phyloP scores from a whole-genome alignment of 2,888 invertebrate genomes.

The Monochamus alternatus region DNA sequence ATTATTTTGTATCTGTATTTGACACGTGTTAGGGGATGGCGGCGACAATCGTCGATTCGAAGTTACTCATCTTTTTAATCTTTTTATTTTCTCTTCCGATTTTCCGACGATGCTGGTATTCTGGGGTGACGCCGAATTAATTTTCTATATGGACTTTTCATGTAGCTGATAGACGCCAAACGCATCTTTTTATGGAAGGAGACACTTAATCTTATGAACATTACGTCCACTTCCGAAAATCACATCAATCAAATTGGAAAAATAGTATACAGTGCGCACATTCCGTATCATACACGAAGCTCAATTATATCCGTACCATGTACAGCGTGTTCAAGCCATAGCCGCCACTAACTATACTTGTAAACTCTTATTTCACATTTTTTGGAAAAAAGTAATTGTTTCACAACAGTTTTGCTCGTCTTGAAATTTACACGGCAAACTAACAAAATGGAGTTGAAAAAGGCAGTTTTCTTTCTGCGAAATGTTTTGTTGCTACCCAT shows the following conservation, averaged over 20 bases:
- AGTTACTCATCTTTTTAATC: constrained; percentile 66
- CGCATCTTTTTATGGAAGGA: constrained; percentile 51
- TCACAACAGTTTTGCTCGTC: no score
- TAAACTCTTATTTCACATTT: no score
- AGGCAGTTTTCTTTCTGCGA: no score
- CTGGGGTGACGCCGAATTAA: constrained; percentile 60
- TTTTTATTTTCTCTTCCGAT: constrained; percentile 65
- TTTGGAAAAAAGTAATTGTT: no score
- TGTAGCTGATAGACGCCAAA: constrained; percentile 58
- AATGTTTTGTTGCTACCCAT: no score
- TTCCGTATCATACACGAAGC: background rate
- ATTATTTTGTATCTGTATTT: constrained; percentile 62
- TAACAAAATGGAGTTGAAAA: no score
- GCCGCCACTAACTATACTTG: no score
- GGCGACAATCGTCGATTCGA: constrained; percentile 64
- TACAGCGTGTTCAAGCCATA: no score
- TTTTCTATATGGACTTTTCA: constrained; percentile 64
- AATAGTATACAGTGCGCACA: background rate
- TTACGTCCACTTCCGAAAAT: constrained; percentile 16
- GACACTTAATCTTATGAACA: constrained; percentile 26
- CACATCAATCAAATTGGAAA: constrained; percentile 1
- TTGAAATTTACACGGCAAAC: no score
- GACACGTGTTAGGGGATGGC: constrained; percentile 64
- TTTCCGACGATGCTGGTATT: constrained; percentile 55
- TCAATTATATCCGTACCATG: no score